These are phyloP conservation scores for Cantharis rustica DNA, from an alignment of 2,888 invertebrate genomes.

Conservation along the genomic window DNA sequence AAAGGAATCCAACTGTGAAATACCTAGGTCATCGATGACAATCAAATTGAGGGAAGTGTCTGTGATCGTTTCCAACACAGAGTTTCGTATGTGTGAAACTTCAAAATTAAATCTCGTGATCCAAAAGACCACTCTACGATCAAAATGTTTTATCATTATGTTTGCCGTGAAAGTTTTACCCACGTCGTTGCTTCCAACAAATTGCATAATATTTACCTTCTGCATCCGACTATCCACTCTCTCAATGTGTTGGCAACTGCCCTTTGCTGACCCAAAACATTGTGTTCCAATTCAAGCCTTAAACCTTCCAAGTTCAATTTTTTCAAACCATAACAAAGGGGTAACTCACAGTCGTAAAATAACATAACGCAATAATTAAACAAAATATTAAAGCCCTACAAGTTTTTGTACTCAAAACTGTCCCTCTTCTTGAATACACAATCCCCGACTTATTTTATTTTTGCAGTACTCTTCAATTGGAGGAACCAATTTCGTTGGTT, in stretches of 20 bases:
- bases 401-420: no score
- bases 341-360: not conserved
- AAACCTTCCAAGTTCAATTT: not conserved
- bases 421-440: no score
- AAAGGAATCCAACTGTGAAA: constrained; percentile 34
- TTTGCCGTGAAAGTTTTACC: constrained; percentile 47
- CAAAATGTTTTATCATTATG: constrained; percentile 42
- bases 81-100: constrained; percentile 14
- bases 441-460: no score
- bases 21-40: constrained; percentile 44
- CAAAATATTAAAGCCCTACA: no score
- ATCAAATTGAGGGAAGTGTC: constrained; percentile 40
- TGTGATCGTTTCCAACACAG: constrained; percentile 24
- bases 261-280: constrained; percentile 31
- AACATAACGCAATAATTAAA: not conserved
- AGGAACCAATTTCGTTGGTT: no score
- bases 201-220: constrained; percentile 38
- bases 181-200: constrained; percentile 45
- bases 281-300: not conserved
- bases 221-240: constrained; percentile 25
- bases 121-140: constrained; percentile 33
- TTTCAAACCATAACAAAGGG: not conserved
- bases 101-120: constrained; percentile 24
- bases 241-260: constrained; percentile 35
- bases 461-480: no score